Base-by-base conservation (phyloP, 2,888 invertebrate species). In the Orchesellides sinensis region DNA sequence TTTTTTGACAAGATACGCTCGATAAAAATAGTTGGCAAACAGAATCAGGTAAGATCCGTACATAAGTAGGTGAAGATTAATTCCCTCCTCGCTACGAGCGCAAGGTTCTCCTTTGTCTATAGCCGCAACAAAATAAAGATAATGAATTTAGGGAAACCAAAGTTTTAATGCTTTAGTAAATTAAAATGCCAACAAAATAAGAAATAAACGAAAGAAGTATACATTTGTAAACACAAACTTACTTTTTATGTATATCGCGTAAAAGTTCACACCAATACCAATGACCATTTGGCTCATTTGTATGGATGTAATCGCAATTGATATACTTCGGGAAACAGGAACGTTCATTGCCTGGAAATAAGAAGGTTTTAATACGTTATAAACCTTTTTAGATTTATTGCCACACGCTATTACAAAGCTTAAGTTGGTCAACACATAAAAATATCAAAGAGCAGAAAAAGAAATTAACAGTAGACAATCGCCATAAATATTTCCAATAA, bases 11-110 rank as follows among this genome's bases (percentile, higher is more conserved):
- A 85, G 25, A 29, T 85, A 85, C 4, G 84, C 40, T 69, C 81
- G 56, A 35, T 80, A 84, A 56, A 83, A 85, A 73, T 83, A 85
- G 45, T 85, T 83, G 21, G 80, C 81, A 66, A 85, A 85, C 0
- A 85, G 83, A 23, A 85, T 77, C 12, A 85, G 47, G 23, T 85
- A 85, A 0, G 85, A 80, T 29, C 80, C 83, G 25, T 85, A 85
- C 85, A 85, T 85, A 5, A 40, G 56, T 2, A 84, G 63, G 40
- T 84, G 84, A 45, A 81, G 70, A 61, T 81, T 84, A 1, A 80
- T 56, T 1, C 81, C 81, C 21, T 69, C 75, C 19, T 84, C 81
- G 32, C 81, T 81, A 3, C 84, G 56, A 3, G 84, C 72, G 40
- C 84, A 84, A n/a, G 72, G 66, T 47, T 75, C 68, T 23, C 77